Conservation (phyloP, 2,888 invertebrate genomes). For the Protophormia terraenovae region DNA sequence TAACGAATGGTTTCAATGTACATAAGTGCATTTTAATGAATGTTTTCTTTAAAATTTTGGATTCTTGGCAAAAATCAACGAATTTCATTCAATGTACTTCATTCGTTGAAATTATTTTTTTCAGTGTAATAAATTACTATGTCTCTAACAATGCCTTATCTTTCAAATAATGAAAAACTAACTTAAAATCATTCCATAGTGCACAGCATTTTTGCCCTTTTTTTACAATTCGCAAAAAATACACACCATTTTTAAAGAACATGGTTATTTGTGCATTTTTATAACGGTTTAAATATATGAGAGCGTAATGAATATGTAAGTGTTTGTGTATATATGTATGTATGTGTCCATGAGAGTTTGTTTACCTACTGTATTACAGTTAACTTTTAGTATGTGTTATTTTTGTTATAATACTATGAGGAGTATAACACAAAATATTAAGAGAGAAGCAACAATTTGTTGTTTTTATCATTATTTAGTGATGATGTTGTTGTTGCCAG, state of each 20-base stretch:
- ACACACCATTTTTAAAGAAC: background rate
- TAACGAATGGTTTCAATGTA: too few relatives aligned
- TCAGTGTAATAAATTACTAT: too few relatives aligned
- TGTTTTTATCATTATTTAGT: constrained; percentile 53
- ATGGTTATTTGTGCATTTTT: background rate
- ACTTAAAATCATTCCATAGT: too few relatives aligned
- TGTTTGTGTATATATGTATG: background rate
- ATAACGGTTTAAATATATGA: background rate
- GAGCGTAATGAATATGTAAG: background rate
- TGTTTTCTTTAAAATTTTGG: too few relatives aligned
- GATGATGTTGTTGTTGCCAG: background rate
- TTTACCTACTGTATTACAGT: constrained; percentile 29
- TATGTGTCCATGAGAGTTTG: background rate
- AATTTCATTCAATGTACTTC: too few relatives aligned
- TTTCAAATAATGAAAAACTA: background rate
- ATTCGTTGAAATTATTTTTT: too few relatives aligned
- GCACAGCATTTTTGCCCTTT: background rate
- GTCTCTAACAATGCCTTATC: too few relatives aligned
- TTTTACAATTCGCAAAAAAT: background rate
- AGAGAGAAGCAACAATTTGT: constrained; percentile 70
- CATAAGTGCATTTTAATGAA: too few relatives aligned
- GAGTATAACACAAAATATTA: constrained; percentile 65
- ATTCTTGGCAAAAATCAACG: too few relatives aligned
- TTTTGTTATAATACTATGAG: background rate
- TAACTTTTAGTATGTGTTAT: background rate